A percentile compares a stretch with the other conserved stretches of the same genome.
These are phyloP conservation scores for Oreochromis tanganicae DNA, from an alignment of 2,113 vertebrate species.

Conservation along the genomic window DNA sequence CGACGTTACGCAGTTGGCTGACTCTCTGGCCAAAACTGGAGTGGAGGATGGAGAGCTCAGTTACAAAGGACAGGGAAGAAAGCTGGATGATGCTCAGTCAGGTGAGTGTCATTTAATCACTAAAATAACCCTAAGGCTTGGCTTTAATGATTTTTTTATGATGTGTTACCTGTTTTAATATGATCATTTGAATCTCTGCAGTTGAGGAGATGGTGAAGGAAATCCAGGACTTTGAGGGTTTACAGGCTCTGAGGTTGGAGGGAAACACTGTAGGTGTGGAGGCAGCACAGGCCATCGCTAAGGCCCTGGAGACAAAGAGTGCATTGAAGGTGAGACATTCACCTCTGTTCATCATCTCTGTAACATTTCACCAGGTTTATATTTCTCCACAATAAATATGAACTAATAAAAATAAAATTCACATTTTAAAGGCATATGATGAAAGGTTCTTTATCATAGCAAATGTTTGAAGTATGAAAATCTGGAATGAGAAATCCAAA, in stretches of 20 bases:
- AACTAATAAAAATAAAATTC: neutral
- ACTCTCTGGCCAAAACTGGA: constrained; percentile 88
- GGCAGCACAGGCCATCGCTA: constrained; percentile 89
- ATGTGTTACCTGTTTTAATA: neutral
- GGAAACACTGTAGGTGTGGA: constrained; percentile 95
- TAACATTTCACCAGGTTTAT: rapidly evolving
- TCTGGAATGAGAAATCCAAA: neutral
- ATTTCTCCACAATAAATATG: neutral
- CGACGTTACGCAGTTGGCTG: constrained; percentile 82
- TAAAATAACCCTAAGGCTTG: neutral
- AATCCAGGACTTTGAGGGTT: constrained; percentile 82
- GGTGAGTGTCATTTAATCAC: constrained; percentile 71
- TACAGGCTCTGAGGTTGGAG: constrained; percentile 88
- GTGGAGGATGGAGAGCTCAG: constrained; percentile 88
- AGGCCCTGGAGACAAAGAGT: constrained; percentile 85
- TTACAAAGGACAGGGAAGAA: constrained; percentile 91
- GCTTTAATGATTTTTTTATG: neutral
- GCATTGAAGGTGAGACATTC: constrained; percentile 78
- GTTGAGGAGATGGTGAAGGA: constrained; percentile 87
- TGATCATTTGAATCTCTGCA: neutral
- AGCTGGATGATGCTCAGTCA: constrained; percentile 88
- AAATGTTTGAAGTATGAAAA: neutral
- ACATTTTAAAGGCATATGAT: neutral
- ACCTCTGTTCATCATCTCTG: neutral
- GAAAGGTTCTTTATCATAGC: neutral